These are phyloP conservation scores for Carlito syrichta DNA, from an alignment of 2,113 vertebrate genomes.

Conservation along the genomic window DNA sequence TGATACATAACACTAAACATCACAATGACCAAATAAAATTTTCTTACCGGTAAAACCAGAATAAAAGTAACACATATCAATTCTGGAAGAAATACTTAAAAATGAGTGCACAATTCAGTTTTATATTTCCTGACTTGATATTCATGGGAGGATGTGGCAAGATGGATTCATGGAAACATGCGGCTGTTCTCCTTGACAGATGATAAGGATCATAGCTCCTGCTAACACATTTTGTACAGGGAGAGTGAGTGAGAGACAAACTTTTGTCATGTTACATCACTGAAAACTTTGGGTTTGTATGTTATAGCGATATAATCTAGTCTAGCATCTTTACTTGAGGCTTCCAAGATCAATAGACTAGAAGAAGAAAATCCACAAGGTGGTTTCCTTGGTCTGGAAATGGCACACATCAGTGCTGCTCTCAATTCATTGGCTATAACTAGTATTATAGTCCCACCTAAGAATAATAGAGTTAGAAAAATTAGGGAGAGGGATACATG, in stretches of 20 bases:
- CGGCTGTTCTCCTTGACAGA: too few species aligned
- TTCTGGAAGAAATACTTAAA: neutral
- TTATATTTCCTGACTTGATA: rapidly evolving
- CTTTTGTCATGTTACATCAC: neutral
- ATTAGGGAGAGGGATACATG: too few species aligned
- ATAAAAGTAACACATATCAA: neutral
- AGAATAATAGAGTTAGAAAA: neutral
- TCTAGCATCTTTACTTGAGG: neutral
- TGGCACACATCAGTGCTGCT: rapidly evolving
- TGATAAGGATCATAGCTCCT: neutral
- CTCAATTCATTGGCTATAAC: too few species aligned
- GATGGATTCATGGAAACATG: too few species aligned
- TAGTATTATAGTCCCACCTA: neutral
- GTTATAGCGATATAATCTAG: neutral
- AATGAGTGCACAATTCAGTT: rapidly evolving
- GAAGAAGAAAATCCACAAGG: neutral
- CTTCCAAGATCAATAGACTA: neutral
- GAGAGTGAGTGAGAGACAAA: neutral
- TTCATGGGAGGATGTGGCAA: rapidly evolving
- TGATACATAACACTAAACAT: neutral
- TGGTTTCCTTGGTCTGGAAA: neutral
- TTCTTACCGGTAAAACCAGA: neutral
- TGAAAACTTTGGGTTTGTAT: neutral
- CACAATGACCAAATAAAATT: neutral
- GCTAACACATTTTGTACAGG: neutral